Base-by-base conservation (phyloP, 2,888 invertebrate species). In the Watsonalla cultraria region DNA sequence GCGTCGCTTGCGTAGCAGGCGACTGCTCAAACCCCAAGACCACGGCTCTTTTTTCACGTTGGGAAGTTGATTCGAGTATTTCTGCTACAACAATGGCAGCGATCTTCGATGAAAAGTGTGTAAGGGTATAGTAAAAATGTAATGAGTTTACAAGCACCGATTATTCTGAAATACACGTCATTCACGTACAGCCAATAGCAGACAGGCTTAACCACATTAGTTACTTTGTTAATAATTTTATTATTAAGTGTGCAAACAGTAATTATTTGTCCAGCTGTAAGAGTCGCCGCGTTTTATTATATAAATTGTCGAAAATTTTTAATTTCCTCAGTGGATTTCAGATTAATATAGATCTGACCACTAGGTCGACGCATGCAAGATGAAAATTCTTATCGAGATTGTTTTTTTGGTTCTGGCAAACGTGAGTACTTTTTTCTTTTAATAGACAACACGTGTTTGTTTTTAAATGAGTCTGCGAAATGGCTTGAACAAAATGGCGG, bases 291-390 rank as follows among this genome's bases (percentile, higher is more conserved):
- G 56, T 50, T 46, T 57, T 58, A 57, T 64, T 65, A 69, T 72
- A 70, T 69, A 74, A 66, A 69, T 59, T 53, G 58, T 57, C 64
- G 52, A 51, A 52, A 53, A 47, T 50, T 34, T 34, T 33, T 11
- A 15, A 8, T 46, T 2, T 5, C 1, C 34, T 51, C 58, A 73
- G 72, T 73, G 72, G 70, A 59, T 62, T 64, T 51, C 72, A 73
- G 72, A 71, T 56, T 49, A 11, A 42, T 65, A 42, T 1, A 50
- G 53, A 42, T 73, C 73, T 73, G 73, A 58, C 73, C 73, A 69
- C 73, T 63, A 9, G 49, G 13, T 52, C 60, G 56, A 53, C 56
- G 55, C 50, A 46, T 57, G 47, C 55, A 54, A 54, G 55, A 67
- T 68, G 71, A 59, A 56, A 13, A 35, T 51, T 14, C 6, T 24